Percentiles rank a stretch among this genome's conserved stretches.
Conservation (phyloP, 2,888 invertebrate genomes). For the Apodemia zela region DNA sequence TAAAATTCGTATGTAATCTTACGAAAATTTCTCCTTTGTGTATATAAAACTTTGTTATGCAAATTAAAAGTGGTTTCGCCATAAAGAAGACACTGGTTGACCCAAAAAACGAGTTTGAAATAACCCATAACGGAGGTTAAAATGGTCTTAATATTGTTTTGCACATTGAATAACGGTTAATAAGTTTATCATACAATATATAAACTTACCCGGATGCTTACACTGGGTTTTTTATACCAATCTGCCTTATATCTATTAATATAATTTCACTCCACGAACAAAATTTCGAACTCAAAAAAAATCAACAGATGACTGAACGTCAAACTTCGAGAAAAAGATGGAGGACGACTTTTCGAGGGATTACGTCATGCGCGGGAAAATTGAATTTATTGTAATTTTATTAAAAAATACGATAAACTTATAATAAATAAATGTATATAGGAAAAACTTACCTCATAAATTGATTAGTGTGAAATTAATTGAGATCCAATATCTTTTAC, state of each 20-base stretch:
- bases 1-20: not conserved
- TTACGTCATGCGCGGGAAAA: constrained; percentile 75
- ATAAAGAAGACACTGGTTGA: constrained; percentile 59
- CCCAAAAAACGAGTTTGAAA: constrained; percentile 52
- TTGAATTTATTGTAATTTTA: constrained; percentile 50
- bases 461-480: constrained; percentile 43
- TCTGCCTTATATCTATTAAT: constrained; percentile 58
- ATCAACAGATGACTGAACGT: constrained; percentile 68
- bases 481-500: constrained; percentile 49
- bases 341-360: constrained; percentile 43
- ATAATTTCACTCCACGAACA: constrained; percentile 54
- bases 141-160: constrained; percentile 15
- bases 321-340: constrained; percentile 52
- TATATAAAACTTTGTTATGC: constrained; percentile 11
- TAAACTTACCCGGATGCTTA: constrained; percentile 75
- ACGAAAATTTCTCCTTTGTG: not conserved
- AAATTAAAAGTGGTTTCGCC: constrained; percentile 20
- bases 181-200: constrained; percentile 23
- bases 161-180: constrained; percentile 34
- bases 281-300: constrained; percentile 38
- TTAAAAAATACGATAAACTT: constrained; percentile 20
- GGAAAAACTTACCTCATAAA: constrained; percentile 64
- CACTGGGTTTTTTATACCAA: constrained; percentile 58
- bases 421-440: constrained; percentile 23
- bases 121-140: constrained; percentile 32